Conservation (phyloP, 1,140 invertebrate genomes). For the Aleiodes sp. region DNA sequence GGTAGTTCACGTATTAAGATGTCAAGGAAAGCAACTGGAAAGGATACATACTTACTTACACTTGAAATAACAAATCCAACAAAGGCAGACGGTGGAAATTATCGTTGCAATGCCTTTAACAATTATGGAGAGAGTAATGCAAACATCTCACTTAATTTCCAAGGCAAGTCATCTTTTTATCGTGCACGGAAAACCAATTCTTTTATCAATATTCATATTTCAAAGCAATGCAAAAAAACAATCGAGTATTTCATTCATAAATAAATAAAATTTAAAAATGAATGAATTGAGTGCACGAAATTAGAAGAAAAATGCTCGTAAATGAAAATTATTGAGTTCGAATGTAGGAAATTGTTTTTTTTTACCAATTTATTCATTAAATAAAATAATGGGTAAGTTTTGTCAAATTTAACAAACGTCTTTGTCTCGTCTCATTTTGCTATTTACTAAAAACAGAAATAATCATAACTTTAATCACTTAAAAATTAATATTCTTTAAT, state of each 20-base stretch:
- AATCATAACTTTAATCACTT: background rate
- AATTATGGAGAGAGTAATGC: conserved; percentile 98
- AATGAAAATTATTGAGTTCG: background rate
- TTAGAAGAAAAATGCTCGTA: background rate
- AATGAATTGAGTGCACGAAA: conserved; percentile 2
- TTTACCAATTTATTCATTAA: background rate
- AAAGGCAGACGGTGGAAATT: conserved; percentile 95
- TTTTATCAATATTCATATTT: conserved; percentile 7
- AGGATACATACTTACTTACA: conserved; percentile 90
- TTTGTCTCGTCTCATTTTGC: background rate
- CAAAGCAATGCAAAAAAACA: background rate
- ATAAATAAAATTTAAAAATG: background rate
- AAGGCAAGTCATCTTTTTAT: conserved; percentile 77
- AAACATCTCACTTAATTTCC: conserved; percentile 99
- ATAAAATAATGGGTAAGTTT: background rate
- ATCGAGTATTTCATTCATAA: background rate
- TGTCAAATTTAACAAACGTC: background rate
- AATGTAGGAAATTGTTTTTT: background rate
- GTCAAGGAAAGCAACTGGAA: conserved; percentile 83
- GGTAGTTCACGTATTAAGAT: conserved; percentile 87
- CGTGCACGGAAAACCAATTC: conserved; percentile 26
- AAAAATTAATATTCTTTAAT: background rate
- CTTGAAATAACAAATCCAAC: conserved; percentile 94
- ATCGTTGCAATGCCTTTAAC: conserved; percentile 99
- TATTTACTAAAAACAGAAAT: too few relatives aligned